Evolutionary conservation across 2,113 vertebrate species (phyloP), one percentile per base, ranked within the genome.

Genomic region (Bujurquina vittata): DNA sequence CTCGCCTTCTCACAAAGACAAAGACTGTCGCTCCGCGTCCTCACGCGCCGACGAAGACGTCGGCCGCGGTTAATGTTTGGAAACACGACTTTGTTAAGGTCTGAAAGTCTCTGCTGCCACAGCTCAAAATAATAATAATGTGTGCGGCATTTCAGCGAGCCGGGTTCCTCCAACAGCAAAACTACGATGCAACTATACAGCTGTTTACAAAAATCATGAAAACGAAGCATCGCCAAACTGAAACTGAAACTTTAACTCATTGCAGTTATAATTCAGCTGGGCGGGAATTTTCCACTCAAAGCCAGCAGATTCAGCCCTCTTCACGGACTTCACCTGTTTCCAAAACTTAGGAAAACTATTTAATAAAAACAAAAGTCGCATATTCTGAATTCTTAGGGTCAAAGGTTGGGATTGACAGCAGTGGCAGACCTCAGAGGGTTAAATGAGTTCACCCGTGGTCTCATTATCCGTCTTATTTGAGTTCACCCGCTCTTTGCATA

Each of bases 1-100:
- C 17, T 73, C 58, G 17, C 54, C 11, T 33, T 18, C 77, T 76
- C 69, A 23, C 52, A 76, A 4, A 80, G 77, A 89, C 83, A 84
- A 72, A 72, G 67, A 72, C 67, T 18, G 46, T 26, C 18, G 17
- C 26, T 54, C 43, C 20, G 67, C 46, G 52, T n/a, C 43, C 67
- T 72, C 67, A 54, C 67, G 23, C 26, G 5, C 67, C 67, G n/a
- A n/a, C 20, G 67, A 72, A 72, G 67, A 72, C 26, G 17, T 72
- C 67, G 18, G 46, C 46, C 26, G 6, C 29, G 10, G 46, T 72
- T 72, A 72, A 72, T 72, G 67, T 72, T 72, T 54, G 46, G 67
- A 72, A 54, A 72, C 65, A 52, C 46, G 52, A 72, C 67, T 31
- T 72, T 52, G 17, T 52, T 72, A 54, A 72, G 26, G 46, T 72